These are phyloP conservation scores for Emydoidea blandingii DNA, from an alignment of 2,797 vertebrate genomes.

Conservation along the genomic window DNA sequence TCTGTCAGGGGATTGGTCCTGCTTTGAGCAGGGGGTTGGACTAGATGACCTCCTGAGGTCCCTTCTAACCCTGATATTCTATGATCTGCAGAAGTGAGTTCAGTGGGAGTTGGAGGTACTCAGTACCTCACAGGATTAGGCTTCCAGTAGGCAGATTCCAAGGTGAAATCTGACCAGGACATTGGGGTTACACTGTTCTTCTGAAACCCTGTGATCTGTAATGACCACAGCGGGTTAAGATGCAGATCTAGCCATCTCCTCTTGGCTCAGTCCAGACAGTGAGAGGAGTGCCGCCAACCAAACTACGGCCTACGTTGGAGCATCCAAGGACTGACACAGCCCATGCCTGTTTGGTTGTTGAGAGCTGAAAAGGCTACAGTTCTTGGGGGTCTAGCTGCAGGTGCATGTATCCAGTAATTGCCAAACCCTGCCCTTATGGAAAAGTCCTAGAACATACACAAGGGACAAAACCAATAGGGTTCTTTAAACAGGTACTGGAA, in stretches of 20 bases:
- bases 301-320: neutral
- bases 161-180: neutral
- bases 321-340: neutral
- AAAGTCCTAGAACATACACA: neutral
- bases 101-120: neutral
- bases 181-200: neutral
- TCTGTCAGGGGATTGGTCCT: too few relatives aligned
- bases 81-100: neutral
- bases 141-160: neutral
- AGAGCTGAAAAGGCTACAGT: neutral
- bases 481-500: neutral
- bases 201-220: neutral
- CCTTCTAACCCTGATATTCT: too few relatives aligned
- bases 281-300: neutral
- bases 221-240: too few relatives aligned
- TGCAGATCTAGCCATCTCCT: neutral
- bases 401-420: neutral
- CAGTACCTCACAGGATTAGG: neutral
- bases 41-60: too few relatives aligned
- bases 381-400: neutral
- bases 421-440: neutral
- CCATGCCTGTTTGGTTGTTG: neutral
- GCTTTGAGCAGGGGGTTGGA: too few relatives aligned
- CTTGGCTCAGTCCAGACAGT: neutral
- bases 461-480: neutral